Evolutionary conservation across 2,888 invertebrate genomes (phyloP).

Genomic region (Nemoura dubitans): DNA sequence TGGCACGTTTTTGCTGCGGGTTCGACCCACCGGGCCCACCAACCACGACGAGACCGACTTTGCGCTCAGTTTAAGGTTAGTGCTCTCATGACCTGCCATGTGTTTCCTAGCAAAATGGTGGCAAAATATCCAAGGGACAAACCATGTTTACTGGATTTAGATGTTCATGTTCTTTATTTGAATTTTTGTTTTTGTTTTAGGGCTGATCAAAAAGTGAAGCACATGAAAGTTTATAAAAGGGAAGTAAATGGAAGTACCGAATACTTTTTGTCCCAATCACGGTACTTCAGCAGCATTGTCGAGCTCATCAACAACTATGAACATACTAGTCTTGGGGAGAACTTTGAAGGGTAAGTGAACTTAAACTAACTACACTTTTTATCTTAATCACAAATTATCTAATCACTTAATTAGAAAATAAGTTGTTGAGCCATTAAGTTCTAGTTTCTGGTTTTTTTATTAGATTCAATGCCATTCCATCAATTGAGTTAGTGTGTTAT

Average conservation of each 20-base stretch:
- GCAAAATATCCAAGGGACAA: too few relatives aligned
- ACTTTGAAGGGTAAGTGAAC: conserved; percentile 80
- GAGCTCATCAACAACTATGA: conserved; percentile 95
- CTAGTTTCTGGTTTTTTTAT: too few relatives aligned
- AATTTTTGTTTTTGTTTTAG: conserved; percentile 61
- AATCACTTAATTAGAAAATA: too few relatives aligned
- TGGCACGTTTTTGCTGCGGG: conserved; percentile 86
- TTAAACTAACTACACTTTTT: too few relatives aligned
- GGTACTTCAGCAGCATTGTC: conserved; percentile 90
- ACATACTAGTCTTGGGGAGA: conserved; percentile 88
- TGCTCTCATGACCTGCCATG: conserved; percentile 50
- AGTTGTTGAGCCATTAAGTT: too few relatives aligned
- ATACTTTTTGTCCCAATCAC: conserved; percentile 88
- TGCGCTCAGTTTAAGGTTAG: conserved; percentile 85
- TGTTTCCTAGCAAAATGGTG: too few relatives aligned
- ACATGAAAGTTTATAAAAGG: conserved; percentile 88
- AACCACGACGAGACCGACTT: conserved; percentile 76
- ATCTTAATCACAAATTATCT: too few relatives aligned
- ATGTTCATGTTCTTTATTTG: too few relatives aligned
- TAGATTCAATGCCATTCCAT: too few relatives aligned
- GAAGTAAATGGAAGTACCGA: conserved; percentile 73
- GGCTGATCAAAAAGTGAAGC: conserved; percentile 89
- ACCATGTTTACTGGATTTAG: not conserved
- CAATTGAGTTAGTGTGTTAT: too few relatives aligned
- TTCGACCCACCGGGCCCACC: conserved; percentile 75